A percentile compares a stretch with the other conserved stretches of the same genome.
phyloP scores from a whole-genome alignment of 2,113 vertebrate species.

The Percopsis transmontana region DNA sequence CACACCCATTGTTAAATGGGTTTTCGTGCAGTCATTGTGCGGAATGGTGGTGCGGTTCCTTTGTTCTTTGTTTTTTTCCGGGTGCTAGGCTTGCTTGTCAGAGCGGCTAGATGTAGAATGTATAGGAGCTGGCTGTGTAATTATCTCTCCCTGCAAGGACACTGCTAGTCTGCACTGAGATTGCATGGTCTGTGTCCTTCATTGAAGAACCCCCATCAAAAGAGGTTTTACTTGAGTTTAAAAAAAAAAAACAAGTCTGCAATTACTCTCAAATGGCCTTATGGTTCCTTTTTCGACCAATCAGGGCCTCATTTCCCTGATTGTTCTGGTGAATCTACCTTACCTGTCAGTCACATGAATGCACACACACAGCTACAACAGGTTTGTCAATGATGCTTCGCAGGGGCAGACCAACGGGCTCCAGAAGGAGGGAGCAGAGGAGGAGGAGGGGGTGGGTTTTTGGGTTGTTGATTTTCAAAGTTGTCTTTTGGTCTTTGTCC shows the following conservation, averaged over 20 bases:
- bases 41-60: slow-evolving; percentile 6
- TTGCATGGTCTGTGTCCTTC: slow-evolving; percentile 40
- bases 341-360: too few species aligned
- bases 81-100: neutral
- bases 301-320: neutral
- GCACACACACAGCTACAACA: too few species aligned
- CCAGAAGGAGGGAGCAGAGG: too few species aligned
- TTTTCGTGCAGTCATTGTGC: neutral
- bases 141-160: slow-evolving; percentile 54
- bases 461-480: too few species aligned
- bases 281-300: slow-evolving; percentile 13
- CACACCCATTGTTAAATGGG: too few species aligned
- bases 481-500: too few species aligned
- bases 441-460: too few species aligned
- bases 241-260: slow-evolving; percentile 1
- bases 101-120: slow-evolving; percentile 19
- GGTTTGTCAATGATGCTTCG: too few species aligned
- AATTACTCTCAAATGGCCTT: slow-evolving; percentile 58
- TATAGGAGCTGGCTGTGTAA: slow-evolving; percentile 47
- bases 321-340: too few species aligned
- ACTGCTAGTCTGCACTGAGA: slow-evolving; percentile 32
- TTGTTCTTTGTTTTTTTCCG: slow-evolving; percentile 39
- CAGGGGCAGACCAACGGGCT: too few species aligned
- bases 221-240: slow-evolving; percentile 42
- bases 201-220: slow-evolving; percentile 16